Evolutionary conservation across 2,113 vertebrate species (phyloP).

Genomic region (Lampris megalopsis): DNA sequence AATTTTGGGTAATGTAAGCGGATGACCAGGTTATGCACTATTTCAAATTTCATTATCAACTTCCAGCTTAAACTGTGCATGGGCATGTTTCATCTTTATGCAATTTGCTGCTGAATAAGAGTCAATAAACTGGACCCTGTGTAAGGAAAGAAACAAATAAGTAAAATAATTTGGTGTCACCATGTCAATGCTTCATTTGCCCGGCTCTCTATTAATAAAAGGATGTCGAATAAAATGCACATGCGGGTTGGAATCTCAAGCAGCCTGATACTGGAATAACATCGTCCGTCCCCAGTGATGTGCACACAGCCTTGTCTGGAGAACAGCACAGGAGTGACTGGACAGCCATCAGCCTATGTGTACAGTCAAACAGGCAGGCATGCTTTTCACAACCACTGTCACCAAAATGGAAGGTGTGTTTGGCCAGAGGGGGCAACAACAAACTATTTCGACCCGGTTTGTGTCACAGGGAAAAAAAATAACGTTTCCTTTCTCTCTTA

Average conservation of each 20-base stretch:
- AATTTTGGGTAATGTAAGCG: conserved; percentile 10
- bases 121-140: conserved; percentile 36
- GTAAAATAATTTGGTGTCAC: conserved; percentile 31
- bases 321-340: no score
- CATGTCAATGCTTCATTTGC: conserved; percentile 8
- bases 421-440: no score
- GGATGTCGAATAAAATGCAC: no score
- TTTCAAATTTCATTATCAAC: background rate
- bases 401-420: background rate
- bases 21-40: conserved; percentile 21
- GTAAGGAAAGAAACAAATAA: conserved; percentile 21
- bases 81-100: conserved; percentile 23
- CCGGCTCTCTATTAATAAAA: no score
- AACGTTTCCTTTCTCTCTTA: background rate
- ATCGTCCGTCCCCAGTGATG: no score
- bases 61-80: conserved; percentile 12
- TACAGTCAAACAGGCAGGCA: no score
- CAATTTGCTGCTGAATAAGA: conserved; percentile 26
- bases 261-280: no score
- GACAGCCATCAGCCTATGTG: no score
- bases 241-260: no score
- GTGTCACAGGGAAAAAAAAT: conserved; percentile 2
- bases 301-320: no score
- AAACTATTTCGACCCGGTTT: background rate
- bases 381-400: background rate